phyloP scores from a whole-genome alignment of 2,888 invertebrate genomes.

The Phanerotoma sp. region DNA sequence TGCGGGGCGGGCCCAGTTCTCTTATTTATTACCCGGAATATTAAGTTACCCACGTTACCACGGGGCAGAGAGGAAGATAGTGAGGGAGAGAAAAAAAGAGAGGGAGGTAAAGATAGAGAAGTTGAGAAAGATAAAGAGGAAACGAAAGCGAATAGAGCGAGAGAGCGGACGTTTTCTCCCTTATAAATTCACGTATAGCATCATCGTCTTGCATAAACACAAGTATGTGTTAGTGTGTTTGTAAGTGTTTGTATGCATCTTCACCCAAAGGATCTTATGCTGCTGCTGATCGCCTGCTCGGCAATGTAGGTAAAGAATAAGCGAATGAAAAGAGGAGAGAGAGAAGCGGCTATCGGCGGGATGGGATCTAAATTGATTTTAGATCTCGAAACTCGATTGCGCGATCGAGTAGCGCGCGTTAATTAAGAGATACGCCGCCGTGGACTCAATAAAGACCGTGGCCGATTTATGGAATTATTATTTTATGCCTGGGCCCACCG shows the following conservation, averaged over 20 bases:
- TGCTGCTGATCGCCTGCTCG: constrained; percentile 2
- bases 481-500: too few relatives aligned
- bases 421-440: constrained; percentile 47
- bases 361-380: constrained; percentile 50
- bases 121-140: too few relatives aligned
- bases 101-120: too few relatives aligned
- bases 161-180: constrained; percentile 4
- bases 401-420: constrained; percentile 43
- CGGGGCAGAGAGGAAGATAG: constrained; percentile 8
- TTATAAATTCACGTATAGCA: constrained; percentile 6
- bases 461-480: constrained; percentile 35
- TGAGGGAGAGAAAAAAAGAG: too few relatives aligned
- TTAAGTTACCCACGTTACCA: constrained; percentile 52
- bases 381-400: constrained; percentile 46
- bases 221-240: neutral
- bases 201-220: constrained; percentile 2
- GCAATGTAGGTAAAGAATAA: constrained; percentile 21
- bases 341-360: constrained; percentile 37
- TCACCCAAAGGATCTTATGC: neutral
- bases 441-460: constrained; percentile 45
- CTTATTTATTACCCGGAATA: constrained; percentile 54
- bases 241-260: neutral
- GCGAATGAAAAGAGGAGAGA: constrained; percentile 17
- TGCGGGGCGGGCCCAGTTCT: constrained; percentile 50
- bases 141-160: too few relatives aligned